These are phyloP conservation scores for Bombyx mori DNA, from an alignment of 1,140 invertebrate genomes.

Conservation along the genomic window ASM3026992v2 NC_085115.1:8038001-8038500, in stretches of 20 bases:
- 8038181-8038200: slow-evolving; percentile 43
- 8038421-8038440: slow-evolving; percentile 82
- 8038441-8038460: slow-evolving; percentile 91
- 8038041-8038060: slow-evolving; percentile 21
- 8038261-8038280: slow-evolving; percentile 33
- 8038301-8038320: slow-evolving; percentile 39
- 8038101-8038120: slow-evolving; percentile 34
- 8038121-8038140: slow-evolving; percentile 29
- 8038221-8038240: slow-evolving; percentile 38
- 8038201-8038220: slow-evolving; percentile 41
- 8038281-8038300: slow-evolving; percentile 44
- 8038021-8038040: slow-evolving; percentile 26
- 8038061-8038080: slow-evolving; percentile 28
- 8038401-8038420: slow-evolving; percentile 78
- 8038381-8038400: slow-evolving; percentile 77
- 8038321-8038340: slow-evolving; percentile 31
- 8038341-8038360: slow-evolving; percentile 84
- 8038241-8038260: slow-evolving; percentile 42
- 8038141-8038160: slow-evolving; percentile 39
- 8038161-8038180: slow-evolving; percentile 22
- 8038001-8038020: slow-evolving; percentile 29
- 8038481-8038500: slow-evolving; percentile 91
- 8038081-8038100: slow-evolving; percentile 32
- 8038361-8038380: slow-evolving; percentile 88
- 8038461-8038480: slow-evolving; percentile 85